A percentile compares a stretch with the other conserved stretches of the same genome.
Conservation (phyloP, 1,140 invertebrate genomes). For the Apis dorsata region DNA sequence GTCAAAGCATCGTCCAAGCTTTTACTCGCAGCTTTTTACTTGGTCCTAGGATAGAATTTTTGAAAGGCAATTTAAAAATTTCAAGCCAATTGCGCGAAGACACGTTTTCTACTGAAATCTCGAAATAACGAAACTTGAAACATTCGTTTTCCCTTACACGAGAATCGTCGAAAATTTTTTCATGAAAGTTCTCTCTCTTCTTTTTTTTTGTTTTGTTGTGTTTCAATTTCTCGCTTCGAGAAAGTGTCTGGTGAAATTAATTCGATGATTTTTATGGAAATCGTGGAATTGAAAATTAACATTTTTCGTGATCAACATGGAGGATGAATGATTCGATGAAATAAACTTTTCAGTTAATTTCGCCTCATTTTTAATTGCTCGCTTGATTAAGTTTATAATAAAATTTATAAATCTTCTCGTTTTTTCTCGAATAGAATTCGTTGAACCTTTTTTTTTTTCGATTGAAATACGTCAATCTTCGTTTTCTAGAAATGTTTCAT, state of each 20-base stretch:
- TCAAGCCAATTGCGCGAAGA: not conserved
- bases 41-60: not conserved
- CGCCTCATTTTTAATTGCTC: not conserved
- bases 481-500: no score
- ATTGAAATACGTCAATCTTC: no score
- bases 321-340: not conserved
- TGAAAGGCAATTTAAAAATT: not conserved
- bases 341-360: not conserved
- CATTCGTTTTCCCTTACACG: not conserved
- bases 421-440: no score
- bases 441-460: no score
- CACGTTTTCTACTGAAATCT: not conserved
- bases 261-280: slow-evolving; percentile 4
- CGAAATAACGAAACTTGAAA: slow-evolving; percentile 19
- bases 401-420: no score
- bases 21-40: not conserved
- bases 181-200: not conserved
- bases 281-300: not conserved
- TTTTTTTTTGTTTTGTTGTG: not conserved
- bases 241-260: slow-evolving; percentile 10
- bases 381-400: not conserved
- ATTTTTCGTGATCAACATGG: slow-evolving; percentile 8
- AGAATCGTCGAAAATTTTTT: not conserved
- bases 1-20: not conserved
- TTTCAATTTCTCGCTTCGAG: not conserved